Base-by-base conservation (phyloP, 2,113 vertebrate species). In the Phrynosoma platyrhinos region DNA sequence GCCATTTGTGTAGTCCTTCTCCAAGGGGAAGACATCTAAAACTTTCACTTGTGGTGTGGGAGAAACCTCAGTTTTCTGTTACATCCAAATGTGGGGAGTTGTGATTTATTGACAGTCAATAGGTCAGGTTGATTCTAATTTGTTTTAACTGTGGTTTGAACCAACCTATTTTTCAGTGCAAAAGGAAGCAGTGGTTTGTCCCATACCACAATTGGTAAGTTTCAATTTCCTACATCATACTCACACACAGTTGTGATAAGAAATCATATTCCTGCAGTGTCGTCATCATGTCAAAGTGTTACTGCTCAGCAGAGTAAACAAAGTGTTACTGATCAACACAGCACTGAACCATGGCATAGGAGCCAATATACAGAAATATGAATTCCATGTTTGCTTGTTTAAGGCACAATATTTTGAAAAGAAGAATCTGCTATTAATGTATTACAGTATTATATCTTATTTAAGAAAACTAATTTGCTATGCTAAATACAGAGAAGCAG, bases 381-480 rank as follows among this genome's bases (percentile, higher is more conserved):
- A 78, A 80, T 85, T 75, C 25, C 52, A 83, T 87, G 84, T 75
- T 88, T 52, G 9, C 27, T 78, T 91, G 87, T 69, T 89, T 77
- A 66, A n/a, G 69, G 90, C 90, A 88, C 91, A 82, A 89, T 32
- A 72, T 81, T 89, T 55, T 9, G 8, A 89, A 90, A 89, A 4
- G 5, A 86, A 71, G 86, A 74, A 55, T 83, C 74, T 88, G 69
- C 75, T 90, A 90, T 88, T 91, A 47, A 87, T 94, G 82, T 92
- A 84, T 92, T 82, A 36, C 36, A 36, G 36, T 36, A 75, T 87
- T 83, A 79, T 91, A 68, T 92, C 92, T 94, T 94, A 92, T 93
- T 95, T 92, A 91, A 87, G 74, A 77, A 30, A 71, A 64, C 13
- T 69, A 88, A 75, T 93, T 93, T 88, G 79, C 90, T 90, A 79